These are phyloP conservation scores for Onthophagus sagittarius DNA, from an alignment of 2,888 invertebrate genomes.

Conservation along the genomic window DNA sequence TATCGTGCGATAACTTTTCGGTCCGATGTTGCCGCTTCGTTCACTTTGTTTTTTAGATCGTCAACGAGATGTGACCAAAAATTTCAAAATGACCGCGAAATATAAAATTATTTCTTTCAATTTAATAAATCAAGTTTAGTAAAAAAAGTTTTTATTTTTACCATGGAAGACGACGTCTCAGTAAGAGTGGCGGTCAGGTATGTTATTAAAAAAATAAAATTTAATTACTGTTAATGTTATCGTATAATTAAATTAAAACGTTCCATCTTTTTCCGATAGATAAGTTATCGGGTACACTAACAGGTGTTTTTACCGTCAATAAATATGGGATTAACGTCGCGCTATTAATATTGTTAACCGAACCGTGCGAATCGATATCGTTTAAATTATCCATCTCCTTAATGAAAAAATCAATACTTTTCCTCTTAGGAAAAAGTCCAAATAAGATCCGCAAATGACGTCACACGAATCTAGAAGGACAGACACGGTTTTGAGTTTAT, in stretches of 20 bases:
- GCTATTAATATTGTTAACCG: background rate
- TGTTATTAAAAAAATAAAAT: slow-evolving; percentile 28
- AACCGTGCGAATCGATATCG: background rate
- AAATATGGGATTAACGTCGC: background rate
- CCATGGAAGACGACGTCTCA: slow-evolving; percentile 62
- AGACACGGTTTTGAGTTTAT: background rate
- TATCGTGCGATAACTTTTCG: background rate
- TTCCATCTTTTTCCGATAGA: background rate
- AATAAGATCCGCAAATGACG: background rate
- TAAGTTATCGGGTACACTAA: background rate
- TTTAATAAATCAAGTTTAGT: background rate
- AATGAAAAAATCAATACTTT: background rate
- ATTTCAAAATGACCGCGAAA: slow-evolving; percentile 16
- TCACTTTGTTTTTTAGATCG: background rate
- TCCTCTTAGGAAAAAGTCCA: background rate
- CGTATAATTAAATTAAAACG: background rate
- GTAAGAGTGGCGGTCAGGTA: slow-evolving; percentile 69
- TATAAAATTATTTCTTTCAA: background rate
- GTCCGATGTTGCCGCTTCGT: background rate
- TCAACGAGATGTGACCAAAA: slow-evolving; percentile 4
- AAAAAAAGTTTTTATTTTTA: slow-evolving; percentile 17
- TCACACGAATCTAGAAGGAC: background rate
- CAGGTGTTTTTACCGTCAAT: background rate
- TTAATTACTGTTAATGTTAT: background rate
- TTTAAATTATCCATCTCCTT: background rate